phyloP scores from a whole-genome alignment of 2,797 vertebrate species.

The Semotilus atromaculatus region DNA sequence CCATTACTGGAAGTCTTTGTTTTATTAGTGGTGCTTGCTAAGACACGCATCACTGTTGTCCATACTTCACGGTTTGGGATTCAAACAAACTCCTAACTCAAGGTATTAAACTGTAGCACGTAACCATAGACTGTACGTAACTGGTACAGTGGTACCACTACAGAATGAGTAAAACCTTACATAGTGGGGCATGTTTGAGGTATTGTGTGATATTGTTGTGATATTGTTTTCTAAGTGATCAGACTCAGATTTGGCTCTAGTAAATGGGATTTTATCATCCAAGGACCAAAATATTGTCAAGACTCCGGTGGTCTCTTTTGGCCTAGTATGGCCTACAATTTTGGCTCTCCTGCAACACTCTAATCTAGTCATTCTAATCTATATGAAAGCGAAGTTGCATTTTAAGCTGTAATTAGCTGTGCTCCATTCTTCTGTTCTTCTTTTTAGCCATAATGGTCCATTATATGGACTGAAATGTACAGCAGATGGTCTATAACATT shows the following conservation, averaged over 20 bases:
- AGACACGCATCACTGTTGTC: neutral
- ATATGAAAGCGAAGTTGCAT: neutral
- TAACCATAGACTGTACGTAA: too few species aligned
- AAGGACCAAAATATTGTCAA: neutral
- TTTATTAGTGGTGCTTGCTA: neutral
- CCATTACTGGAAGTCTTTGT: neutral
- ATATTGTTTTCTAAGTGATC: neutral
- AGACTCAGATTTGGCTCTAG: too few species aligned
- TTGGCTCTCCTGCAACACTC: neutral
- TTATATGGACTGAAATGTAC: neutral
- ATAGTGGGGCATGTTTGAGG: neutral
- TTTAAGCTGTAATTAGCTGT: neutral
- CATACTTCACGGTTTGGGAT: neutral
- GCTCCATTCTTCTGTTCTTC: neutral
- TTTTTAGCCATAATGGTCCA: neutral
- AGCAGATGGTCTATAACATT: neutral
- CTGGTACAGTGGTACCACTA: neutral
- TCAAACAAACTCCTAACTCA: neutral
- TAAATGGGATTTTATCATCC: too few species aligned
- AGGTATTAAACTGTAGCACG: neutral
- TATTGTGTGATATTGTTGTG: neutral
- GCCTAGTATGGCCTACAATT: too few species aligned
- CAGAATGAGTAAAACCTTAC: neutral
- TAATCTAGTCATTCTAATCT: neutral
- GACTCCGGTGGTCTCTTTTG: neutral